Base-by-base conservation (phyloP, 2,888 invertebrate genomes). In the Allolobophora icterica region DNA sequence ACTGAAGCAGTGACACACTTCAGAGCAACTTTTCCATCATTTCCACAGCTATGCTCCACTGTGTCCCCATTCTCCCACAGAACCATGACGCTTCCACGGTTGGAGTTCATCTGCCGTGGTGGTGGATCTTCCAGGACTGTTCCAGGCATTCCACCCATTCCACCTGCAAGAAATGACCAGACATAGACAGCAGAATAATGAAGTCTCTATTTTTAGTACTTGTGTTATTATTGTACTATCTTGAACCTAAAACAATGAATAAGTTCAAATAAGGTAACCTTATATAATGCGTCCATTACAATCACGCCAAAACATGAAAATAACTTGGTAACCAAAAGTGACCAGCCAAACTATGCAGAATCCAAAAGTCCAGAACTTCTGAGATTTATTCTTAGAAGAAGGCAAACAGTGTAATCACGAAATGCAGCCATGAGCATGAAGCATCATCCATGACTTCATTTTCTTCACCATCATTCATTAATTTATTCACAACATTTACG, bases 1-100 rank as follows among this genome's bases (percentile, higher is more conserved):
- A 35, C 87, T 21, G 19, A 35, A 21, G 30, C 34, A 13, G 34
- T 30, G 87, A 87, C 38, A 38, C 87, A 87, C n/a, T 34, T 87
- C 0, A 87, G 21, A 38, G 87, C 87, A 5, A 87, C 87, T 19
- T 24, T 38, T 24, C 87, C 87, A 87, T 87, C 38, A 38, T 87
- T 87, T 87, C 87, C 87, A 87, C 87, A 87, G 35, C 87, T 87
- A 24, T 87, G 87, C 24, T 87, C 87, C 87, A 87, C 87, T 38
- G 24, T 35, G 34, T 87, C 87, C 19, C 87, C 87, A 35, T 87
- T 87, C 38, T 87, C 87, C 87, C 87, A 87, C 19, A 87, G 35
- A 30, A 87, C 87, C 24, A 38, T 87, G 38, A 87, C 34, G n/a
- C 87, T 87, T 34, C 87, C 87, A 87, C 34, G 87, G n/a, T 33